phyloP scores from a whole-genome alignment of 2,113 vertebrate genomes.

The Dromiciops gliroides region DNA sequence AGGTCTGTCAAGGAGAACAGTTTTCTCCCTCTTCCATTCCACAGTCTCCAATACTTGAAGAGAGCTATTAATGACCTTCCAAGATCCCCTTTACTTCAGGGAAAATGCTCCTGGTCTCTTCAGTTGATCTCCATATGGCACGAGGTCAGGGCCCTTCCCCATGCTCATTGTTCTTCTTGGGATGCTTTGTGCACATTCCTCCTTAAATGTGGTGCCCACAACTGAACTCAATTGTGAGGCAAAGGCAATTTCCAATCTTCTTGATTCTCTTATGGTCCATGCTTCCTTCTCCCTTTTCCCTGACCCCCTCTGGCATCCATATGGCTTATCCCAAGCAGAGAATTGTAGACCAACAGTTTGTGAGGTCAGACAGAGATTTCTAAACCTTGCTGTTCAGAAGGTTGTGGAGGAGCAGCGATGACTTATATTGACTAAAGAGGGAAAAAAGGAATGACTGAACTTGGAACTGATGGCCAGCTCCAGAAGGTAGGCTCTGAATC shows the following conservation, averaged over 20 bases:
- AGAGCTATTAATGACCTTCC: neutral
- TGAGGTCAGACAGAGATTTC: neutral
- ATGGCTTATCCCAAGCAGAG: neutral
- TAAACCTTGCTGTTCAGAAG: constrained; percentile 22
- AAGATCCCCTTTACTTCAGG: neutral
- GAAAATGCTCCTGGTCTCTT: neutral
- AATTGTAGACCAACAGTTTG: neutral
- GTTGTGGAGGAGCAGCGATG: neutral
- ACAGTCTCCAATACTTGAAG: neutral
- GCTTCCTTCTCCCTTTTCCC: neutral
- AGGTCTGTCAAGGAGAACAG: neutral
- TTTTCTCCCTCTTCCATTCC: neutral
- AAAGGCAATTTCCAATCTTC: neutral
- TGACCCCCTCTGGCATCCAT: neutral
- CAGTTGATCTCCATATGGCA: neutral
- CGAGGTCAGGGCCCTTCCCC: neutral
- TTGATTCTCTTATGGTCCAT: neutral
- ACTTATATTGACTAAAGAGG: neutral
- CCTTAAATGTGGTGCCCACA: neutral
- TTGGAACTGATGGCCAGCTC: neutral
- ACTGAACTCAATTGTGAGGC: neutral
- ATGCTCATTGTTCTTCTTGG: neutral
- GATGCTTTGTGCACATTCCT: neutral
- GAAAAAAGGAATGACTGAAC: neutral
- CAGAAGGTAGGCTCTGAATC: constrained; percentile 7